Percentiles rank a stretch among this genome's conserved stretches.
Evolutionary conservation across 1,140 invertebrate genomes (phyloP).

Genomic region (Scaptomyza pallida): DNA sequence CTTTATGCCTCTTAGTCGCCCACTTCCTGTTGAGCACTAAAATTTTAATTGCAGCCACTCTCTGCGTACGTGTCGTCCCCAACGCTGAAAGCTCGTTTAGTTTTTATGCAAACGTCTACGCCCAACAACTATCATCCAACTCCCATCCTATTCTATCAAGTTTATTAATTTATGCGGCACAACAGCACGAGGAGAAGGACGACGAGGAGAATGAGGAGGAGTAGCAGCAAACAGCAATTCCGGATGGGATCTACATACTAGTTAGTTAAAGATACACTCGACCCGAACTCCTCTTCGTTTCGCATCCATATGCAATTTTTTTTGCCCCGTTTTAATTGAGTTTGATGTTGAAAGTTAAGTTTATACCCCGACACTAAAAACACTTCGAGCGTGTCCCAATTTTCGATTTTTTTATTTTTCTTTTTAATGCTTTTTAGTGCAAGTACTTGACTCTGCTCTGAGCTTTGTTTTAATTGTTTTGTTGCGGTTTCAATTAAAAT

Average conservation of each 20-base stretch:
- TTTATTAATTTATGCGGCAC: conserved; percentile 79
- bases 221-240: conserved; percentile 1
- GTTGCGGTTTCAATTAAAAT: conserved; percentile 77
- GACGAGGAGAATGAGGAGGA: too few relatives aligned
- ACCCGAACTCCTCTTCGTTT: conserved; percentile 25
- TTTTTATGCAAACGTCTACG: conserved; percentile 55
- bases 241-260: conserved; percentile 32
- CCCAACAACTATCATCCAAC: conserved; percentile 5
- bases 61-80: conserved; percentile 64
- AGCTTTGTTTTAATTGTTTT: conserved; percentile 77
- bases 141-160: conserved; percentile 48
- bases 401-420: too few relatives aligned
- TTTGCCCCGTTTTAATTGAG: conserved; percentile 77
- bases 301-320: conserved; percentile 74
- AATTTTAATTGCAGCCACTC: conserved; percentile 80
- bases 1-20: neutral
- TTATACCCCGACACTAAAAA: conserved; percentile 52
- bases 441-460: neutral
- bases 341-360: conserved; percentile 74
- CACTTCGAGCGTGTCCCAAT: conserved; percentile 9
- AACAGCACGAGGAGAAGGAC: conserved; percentile 17
- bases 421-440: too few relatives aligned
- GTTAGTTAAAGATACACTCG: conserved; percentile 25
- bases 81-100: conserved; percentile 70
- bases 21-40: conserved; percentile 55